Base-by-base conservation (phyloP, 1,140 invertebrate genomes). In the Sesamia nonagrioides region DNA sequence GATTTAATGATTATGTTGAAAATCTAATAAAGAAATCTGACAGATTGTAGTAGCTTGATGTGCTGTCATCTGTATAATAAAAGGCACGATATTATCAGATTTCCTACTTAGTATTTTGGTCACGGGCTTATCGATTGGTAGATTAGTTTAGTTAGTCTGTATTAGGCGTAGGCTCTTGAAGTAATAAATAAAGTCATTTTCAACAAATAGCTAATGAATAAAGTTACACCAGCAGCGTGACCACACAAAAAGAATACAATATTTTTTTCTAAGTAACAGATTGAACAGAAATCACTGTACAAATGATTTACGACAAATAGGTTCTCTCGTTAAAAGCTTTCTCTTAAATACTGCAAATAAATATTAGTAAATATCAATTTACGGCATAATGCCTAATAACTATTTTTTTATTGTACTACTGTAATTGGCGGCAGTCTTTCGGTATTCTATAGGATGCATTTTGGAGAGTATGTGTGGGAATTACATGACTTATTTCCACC, bases 281-380 rank as follows among this genome's bases (percentile, higher is more conserved):
- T 27, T 11, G 18, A 8, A 13, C 40, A 13, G 21, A 69, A 50
- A 69, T 69, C 18, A 63, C 63, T 33, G 21, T 6, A 27, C 42
- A 69, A 50, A 27, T 48, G 17, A 45, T 45, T 48, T 50, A 45
- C 27, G 42, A 45, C 63, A 69, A 60, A 60, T 27, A 69, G 63
- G 27, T 18, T 69, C 15, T 42, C 45, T 48, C 27, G 45, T 69
- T 45, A 17, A 50, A 69, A 69, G 40, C 37, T 48, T 69, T 69
- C 40, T 69, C 42, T 69, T 69, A 42, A 18, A 60, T 35, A 60
- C 60, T 9, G 60, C 18, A 63, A 63, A 42, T 18, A 63, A 18
- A 15, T 13, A 33, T 42, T 42, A 63, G 18, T 18, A 63, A 18
- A 27, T 21, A 50, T 69, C 42, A 18, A 40, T 69, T 69, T 69